Evolutionary conservation across 1,140 invertebrate species (phyloP), one percentile per base, ranked within the genome.

Genomic region (Magallana ariakensis): DNA sequence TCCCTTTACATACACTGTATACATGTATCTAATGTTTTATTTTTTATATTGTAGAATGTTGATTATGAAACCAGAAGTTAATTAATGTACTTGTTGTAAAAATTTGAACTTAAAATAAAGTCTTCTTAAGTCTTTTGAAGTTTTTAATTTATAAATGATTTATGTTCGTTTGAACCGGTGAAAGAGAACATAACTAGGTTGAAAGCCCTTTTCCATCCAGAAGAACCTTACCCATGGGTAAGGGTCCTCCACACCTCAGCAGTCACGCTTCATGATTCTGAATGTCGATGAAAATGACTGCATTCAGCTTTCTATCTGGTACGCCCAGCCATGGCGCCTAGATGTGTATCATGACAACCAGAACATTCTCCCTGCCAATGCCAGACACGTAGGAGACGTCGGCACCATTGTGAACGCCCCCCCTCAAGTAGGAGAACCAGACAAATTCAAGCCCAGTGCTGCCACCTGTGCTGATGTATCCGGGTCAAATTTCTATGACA

Each of bases 331-430:
- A 15, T 90, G 93, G 56, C 85, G 93, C 70, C 89, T 93, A 15
- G 93, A 95, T 83, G 91, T 94, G 16, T 93, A 90, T 85, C 89
- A 91, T 46, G 85, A 93, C 66, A 91, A 89, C 16, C 80, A 10
- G 0, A 91, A 90, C 80, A 83, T 93, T 0, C 22, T 88, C 26
- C 92, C 93, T 1, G 90, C 66, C 13, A 94, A 94, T 89, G 89
- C 85, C 4, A 87, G 92, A 46, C 87, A 15, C 22, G 58, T 22
- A 85, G 87, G 56, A 87, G 82, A 57, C 53, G 54, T 26, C 55
- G 66, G 55, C 53, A 90, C 5, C 83, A 87, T 82, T 87, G 85
- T 80, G n/a, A 86, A 54, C 85, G 80, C 60, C 70, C 84, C 85
- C 46, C 70, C 83, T 13, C 85, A 60, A 82, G 55, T 66, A 15